Evolutionary conservation across 2,888 invertebrate species (phyloP), one percentile per base, ranked within the genome.

Genomic region (Pegoplata infirma): DNA sequence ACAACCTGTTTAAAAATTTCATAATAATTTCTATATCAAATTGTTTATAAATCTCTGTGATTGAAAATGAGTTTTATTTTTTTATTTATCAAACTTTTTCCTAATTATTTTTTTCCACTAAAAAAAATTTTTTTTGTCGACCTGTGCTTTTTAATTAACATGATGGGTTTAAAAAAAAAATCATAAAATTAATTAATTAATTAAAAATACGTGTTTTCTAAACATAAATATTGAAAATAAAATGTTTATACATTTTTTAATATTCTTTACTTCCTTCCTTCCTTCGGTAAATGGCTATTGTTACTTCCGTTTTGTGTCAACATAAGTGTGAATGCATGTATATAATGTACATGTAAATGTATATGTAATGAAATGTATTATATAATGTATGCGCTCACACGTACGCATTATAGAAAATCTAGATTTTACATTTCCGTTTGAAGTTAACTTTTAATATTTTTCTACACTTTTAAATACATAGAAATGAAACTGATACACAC

Each of bases 231-330:
- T 17, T 25, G 40, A 16, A 53, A 59, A 53, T 61, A 53, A 51
- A 51, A 69, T 63, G 14, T 63, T 46, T 67, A 73, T 77, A 46
- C 49, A 68, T 32, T 71, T 66, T 47, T 61, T 36, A n/a, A 49
- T 25, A 66, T 67, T 61, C 64, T 64, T 49, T 53, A 47, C 66
- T 49, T 79, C 66, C 71, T 61, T 61, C 71, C 71, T 61, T 61
- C 71, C 71, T 55, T 64, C 46, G 19, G 53, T 53, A 40, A 74
- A 79, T 49, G 66, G 74, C 74, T 58, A 63, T 63, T 53, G 71
- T 16, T 28, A 63, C 32, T 74, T 79, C 78, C 78, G 78, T 61
- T 79, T 64, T 32, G 49, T 79, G 78, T 79, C 74, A 74, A 64
- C 78, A 79, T 67, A 79, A 79, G 61, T 71, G 79, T 25, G 61